Evolutionary conservation across 2,113 vertebrate species (phyloP), one percentile per base, ranked within the genome.

Genomic region (Chaetura pelagica): DNA sequence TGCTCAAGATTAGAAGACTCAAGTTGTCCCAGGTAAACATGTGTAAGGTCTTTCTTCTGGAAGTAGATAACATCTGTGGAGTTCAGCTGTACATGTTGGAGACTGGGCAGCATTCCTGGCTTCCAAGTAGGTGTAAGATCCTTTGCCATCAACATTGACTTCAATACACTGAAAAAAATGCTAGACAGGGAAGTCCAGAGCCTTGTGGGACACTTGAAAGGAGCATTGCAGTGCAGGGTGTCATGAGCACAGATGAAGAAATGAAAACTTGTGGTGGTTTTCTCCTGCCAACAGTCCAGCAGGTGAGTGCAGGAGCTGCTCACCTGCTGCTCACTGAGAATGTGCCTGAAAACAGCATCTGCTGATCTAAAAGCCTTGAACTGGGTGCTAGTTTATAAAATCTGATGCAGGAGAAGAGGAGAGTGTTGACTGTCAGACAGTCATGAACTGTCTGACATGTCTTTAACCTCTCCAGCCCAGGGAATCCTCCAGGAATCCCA

Each of bases 381-480:
- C 52, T 85, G 66, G 74, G 4, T 59, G 54, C 34, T 67, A 21
- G 15, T 68, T 74, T 79, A 35, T 38, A 55, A 85, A 59, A 46
- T 78, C 15, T 23, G 40, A 61, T 91, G 77, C 63, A 51, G 42
- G 72, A 64, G 58, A 14, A 72, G 49, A 4, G 5, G 38, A 86
- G 24, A 0, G 0, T 48, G 51, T 51, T 52, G 30, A 20, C 38
- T 51, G 10, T n/a, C 32, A 75, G 22, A 57, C 5, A 10, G 18
- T 23, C 23, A 14, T 34, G 49, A 79, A 29, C 42, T 58, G 15
- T n/a, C 46, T 82, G 62, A 55, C 22, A 7, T 0, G 4, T 10
- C 69, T 82, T 75, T 48, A 81, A 62, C 59, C 19, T 78, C 58
- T 73, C 12, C 44, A 23, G 21, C n/a, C 79, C 75, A 24, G 30